Percentiles rank a stretch among this genome's conserved stretches.
These are phyloP conservation scores for Balanococcus diminutus DNA, from an alignment of 2,888 invertebrate species.

Conservation along the genomic window DNA sequence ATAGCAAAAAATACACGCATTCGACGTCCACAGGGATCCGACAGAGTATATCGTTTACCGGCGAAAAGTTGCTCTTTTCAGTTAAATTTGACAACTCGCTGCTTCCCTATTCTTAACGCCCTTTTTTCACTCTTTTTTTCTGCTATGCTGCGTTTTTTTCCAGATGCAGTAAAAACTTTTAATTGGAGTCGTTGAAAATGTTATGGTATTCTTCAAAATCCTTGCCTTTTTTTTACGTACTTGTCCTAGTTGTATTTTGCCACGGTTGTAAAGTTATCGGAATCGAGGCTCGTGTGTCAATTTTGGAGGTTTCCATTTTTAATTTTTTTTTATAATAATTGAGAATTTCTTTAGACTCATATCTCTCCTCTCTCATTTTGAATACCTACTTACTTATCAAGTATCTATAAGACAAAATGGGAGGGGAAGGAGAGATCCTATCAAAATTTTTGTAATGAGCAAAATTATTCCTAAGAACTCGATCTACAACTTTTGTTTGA, in stretches of 20 bases:
- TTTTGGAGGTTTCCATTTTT: not conserved
- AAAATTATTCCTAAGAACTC: too few species aligned
- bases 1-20: not conserved
- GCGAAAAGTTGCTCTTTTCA: constrained; percentile 23
- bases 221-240: not conserved
- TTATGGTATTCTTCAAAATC: not conserved
- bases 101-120: not conserved
- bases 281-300: not conserved
- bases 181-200: constrained; percentile 18
- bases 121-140: not conserved
- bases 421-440: too few species aligned
- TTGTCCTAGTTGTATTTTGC: not conserved
- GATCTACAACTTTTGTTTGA: too few species aligned
- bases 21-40: constrained; percentile 12
- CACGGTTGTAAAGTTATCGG: not conserved
- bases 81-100: constrained; percentile 9
- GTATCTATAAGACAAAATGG: too few species aligned
- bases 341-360: too few species aligned
- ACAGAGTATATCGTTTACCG: constrained; percentile 10
- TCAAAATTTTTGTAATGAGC: too few species aligned
- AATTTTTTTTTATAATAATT: too few species aligned
- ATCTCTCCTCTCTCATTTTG: too few species aligned
- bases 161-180: constrained; percentile 2
- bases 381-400: too few species aligned
- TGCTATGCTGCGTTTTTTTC: not conserved